Conservation (phyloP, 2,888 invertebrate genomes). For the Myathropa florea region DNA sequence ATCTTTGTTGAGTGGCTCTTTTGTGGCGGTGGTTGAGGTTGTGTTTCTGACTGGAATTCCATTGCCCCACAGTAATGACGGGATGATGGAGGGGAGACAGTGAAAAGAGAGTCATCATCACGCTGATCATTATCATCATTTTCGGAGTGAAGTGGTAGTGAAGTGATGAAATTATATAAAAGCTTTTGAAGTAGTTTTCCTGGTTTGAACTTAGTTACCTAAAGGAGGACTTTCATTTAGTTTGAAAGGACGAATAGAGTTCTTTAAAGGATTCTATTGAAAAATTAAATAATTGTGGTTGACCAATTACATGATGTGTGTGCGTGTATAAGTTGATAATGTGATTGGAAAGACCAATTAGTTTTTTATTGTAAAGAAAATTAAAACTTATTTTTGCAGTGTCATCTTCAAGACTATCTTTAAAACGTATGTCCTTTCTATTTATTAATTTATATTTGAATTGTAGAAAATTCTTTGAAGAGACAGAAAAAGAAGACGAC, state of each 20-base stretch:
- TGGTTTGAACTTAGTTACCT: not conserved
- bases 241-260: not conserved
- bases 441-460: too few species aligned
- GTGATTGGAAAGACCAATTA: not conserved
- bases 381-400: too few species aligned
- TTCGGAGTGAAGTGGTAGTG: not conserved
- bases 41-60: not conserved
- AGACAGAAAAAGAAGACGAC: too few species aligned
- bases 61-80: not conserved
- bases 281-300: not conserved
- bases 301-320: not conserved
- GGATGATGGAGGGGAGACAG: not conserved
- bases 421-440: too few species aligned
- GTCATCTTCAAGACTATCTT: too few species aligned
- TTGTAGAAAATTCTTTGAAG: too few species aligned
- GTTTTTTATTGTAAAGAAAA: not conserved
- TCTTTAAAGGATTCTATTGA: not conserved
- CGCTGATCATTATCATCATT: not conserved
- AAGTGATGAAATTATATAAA: conserved; percentile 13
- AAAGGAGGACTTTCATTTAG: conserved; percentile 3
- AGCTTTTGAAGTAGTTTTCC: conserved; percentile 4
- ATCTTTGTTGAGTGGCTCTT: conserved; percentile 26
- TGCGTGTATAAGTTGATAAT: not conserved
- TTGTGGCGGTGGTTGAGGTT: not conserved
- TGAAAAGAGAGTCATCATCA: not conserved